Conservation (phyloP, 2,888 invertebrate species). For the Thereva unica region DNA sequence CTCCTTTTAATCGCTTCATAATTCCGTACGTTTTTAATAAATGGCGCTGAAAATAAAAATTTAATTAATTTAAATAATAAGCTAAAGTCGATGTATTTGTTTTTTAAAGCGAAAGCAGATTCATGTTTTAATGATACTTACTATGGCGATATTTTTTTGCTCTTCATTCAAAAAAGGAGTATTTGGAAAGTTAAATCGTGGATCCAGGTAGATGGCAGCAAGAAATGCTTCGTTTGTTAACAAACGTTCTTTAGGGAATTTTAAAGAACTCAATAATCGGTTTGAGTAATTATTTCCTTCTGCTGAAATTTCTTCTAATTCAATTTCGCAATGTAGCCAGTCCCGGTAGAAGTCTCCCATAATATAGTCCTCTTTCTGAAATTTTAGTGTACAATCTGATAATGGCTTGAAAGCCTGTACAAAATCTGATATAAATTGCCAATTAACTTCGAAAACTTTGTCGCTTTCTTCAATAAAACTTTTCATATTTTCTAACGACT, state of each 20-base stretch:
- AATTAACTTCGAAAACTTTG: conserved; percentile 2
- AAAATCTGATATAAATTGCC: conserved; percentile 7
- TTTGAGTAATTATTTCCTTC: too few species aligned
- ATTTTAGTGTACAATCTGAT: conserved; percentile 3
- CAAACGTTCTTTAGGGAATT: neutral
- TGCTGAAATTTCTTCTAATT: conserved; percentile 9
- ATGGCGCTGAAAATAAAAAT: too few species aligned
- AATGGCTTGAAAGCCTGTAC: conserved; percentile 12
- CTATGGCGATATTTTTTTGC: too few species aligned
- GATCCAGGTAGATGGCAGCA: conserved; percentile 17
- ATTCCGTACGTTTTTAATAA: too few species aligned
- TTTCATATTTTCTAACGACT: conserved; percentile 9
- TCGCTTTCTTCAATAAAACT: neutral
- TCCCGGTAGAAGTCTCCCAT: too few species aligned
- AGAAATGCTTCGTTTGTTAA: conserved; percentile 14
- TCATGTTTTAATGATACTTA: neutral
- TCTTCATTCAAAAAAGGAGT: neutral
- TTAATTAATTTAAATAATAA: neutral
- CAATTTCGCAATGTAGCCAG: too few species aligned
- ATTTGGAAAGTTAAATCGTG: conserved; percentile 16
- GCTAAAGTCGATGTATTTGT: too few species aligned
- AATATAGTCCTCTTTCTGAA: too few species aligned
- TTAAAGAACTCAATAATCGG: too few species aligned
- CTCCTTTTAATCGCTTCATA: too few species aligned
- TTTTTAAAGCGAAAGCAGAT: too few species aligned